Conservation (phyloP, 2,797 vertebrate species). For the Mionectes olivaceus region DNA sequence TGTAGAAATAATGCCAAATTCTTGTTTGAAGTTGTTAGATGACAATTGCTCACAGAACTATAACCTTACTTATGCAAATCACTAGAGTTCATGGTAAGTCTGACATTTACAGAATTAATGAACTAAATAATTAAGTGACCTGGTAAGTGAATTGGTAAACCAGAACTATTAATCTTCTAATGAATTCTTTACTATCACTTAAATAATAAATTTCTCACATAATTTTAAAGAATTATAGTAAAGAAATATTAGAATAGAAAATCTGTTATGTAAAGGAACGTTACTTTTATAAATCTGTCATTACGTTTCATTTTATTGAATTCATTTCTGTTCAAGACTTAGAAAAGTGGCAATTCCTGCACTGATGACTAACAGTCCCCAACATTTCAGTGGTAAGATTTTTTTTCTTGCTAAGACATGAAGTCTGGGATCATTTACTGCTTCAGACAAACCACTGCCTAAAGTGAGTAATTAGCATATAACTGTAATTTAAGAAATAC, state of each 20-base stretch:
- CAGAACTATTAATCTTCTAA: slow-evolving; percentile 83
- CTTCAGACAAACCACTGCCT: slow-evolving; percentile 66
- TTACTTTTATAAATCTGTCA: slow-evolving; percentile 80
- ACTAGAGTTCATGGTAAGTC: slow-evolving; percentile 85
- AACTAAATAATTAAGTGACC: slow-evolving; percentile 98
- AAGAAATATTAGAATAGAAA: slow-evolving; percentile 80
- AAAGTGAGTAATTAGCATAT: slow-evolving; percentile 79
- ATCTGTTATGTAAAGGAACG: slow-evolving; percentile 74
- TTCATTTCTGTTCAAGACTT: slow-evolving; percentile 75
- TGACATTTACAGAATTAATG: slow-evolving; percentile 96
- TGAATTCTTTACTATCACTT: slow-evolving; percentile 81
- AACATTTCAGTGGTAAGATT: slow-evolving; percentile 49
- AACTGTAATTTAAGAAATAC: slow-evolving; percentile 75
- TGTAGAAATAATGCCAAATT: slow-evolving; percentile 70
- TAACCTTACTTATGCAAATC: slow-evolving; percentile 88
- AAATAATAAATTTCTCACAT: slow-evolving; percentile 79
- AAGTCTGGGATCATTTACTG: slow-evolving; percentile 76
- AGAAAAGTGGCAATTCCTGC: slow-evolving; percentile 69
- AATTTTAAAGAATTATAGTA: slow-evolving; percentile 77
- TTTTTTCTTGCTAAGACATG: slow-evolving; percentile 67
- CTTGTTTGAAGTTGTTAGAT: slow-evolving; percentile 67
- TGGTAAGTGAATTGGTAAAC: slow-evolving; percentile 94
- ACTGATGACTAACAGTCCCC: slow-evolving; percentile 74
- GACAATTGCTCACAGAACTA: slow-evolving; percentile 65
- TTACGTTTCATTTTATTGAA: slow-evolving; percentile 79